phyloP scores from a whole-genome alignment of 2,888 invertebrate species.

The Copidosoma aretas region DNA sequence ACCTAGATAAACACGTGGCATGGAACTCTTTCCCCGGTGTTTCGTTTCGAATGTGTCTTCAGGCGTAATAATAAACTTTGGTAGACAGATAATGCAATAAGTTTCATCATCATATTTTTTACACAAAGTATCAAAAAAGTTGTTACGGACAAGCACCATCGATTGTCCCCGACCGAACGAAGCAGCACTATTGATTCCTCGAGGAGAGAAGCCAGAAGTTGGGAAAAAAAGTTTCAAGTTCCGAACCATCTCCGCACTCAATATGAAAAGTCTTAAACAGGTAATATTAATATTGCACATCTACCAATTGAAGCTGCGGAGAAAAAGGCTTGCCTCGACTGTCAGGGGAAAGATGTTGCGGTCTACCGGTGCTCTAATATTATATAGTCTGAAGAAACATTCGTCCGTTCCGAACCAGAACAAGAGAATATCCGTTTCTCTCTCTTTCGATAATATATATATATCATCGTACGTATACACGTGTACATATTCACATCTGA shows the following conservation, averaged over 20 bases:
- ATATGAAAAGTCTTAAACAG: constrained; percentile 40
- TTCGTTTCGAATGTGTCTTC: constrained; percentile 46
- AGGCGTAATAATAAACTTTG: neutral
- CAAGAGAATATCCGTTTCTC: constrained; percentile 51
- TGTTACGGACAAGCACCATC: neutral
- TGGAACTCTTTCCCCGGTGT: constrained; percentile 21
- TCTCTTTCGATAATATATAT: constrained; percentile 57
- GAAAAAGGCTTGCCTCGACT: constrained; percentile 30
- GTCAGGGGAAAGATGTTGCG: constrained; percentile 23
- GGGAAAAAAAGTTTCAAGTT: neutral
- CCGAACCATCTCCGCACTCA: constrained; percentile 25
- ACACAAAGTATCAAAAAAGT: neutral
- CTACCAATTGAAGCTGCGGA: constrained; percentile 45
- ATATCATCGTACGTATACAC: constrained; percentile 49
- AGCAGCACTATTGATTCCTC: too few species aligned
- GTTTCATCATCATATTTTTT: neutral
- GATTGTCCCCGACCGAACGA: neutral
- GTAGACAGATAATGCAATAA: neutral
- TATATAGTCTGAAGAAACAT: constrained; percentile 38
- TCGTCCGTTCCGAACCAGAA: constrained; percentile 46
- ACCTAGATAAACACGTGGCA: constrained; percentile 41
- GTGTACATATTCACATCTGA: constrained; percentile 42
- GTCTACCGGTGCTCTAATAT: constrained; percentile 3
- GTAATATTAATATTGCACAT: constrained; percentile 52
- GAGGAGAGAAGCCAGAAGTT: neutral